Percentiles rank a stretch among this genome's conserved stretches.
Conservation (phyloP, 2,888 invertebrate genomes). For the Xylota segnis region DNA sequence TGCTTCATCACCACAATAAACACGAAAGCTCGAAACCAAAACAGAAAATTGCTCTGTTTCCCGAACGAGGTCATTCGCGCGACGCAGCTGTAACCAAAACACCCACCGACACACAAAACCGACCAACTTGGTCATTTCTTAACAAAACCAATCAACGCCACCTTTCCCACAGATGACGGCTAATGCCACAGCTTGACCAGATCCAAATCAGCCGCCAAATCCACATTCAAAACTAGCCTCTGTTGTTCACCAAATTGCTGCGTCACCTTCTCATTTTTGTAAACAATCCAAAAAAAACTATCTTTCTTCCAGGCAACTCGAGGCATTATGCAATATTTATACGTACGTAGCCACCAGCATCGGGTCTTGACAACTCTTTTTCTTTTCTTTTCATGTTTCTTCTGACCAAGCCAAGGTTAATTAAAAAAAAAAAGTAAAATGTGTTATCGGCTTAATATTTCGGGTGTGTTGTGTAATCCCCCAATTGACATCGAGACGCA, state of each 20-base stretch:
- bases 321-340: constrained; percentile 53
- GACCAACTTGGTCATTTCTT: constrained; percentile 19
- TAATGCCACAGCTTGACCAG: constrained; percentile 6
- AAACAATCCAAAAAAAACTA: constrained; percentile 28
- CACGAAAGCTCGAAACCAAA: constrained; percentile 6
- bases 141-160: constrained; percentile 6
- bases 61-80: constrained; percentile 48
- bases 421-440: constrained; percentile 60
- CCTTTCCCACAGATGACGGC: background rate
- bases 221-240: constrained; percentile 3
- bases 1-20: constrained; percentile 18
- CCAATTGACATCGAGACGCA: constrained; percentile 2
- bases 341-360: constrained; percentile 40
- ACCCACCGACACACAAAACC: constrained; percentile 5
- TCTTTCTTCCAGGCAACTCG: constrained; percentile 35
- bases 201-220: constrained; percentile 35
- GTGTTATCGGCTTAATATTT: constrained; percentile 49
- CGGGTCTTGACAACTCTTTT: constrained; percentile 22
- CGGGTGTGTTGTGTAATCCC: constrained; percentile 23
- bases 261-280: constrained; percentile 7
- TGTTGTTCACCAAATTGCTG: constrained; percentile 6
- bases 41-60: constrained; percentile 50
- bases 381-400: constrained; percentile 28
- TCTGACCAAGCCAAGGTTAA: constrained; percentile 65
- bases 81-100: background rate